These are phyloP conservation scores for Copsychus sechellarum DNA, from an alignment of 2,113 vertebrate species.

Conservation along the genomic window DNA sequence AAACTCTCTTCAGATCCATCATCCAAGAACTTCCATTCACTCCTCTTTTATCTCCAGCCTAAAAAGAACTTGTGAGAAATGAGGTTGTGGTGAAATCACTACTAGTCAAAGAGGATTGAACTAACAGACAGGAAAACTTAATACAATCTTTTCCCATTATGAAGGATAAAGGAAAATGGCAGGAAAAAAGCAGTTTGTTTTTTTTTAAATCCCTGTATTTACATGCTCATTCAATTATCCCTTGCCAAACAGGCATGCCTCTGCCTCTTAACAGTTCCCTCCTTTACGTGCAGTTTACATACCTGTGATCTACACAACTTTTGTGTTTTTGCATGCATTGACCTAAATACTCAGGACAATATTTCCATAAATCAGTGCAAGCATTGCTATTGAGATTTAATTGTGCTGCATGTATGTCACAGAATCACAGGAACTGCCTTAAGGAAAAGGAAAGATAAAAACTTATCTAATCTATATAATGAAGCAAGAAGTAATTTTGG, in stretches of 20 bases:
- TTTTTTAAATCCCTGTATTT: background rate
- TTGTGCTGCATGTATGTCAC: background rate
- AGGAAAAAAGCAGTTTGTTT: background rate
- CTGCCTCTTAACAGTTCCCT: background rate
- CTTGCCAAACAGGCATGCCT: background rate
- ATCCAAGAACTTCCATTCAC: background rate
- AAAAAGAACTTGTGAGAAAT: background rate
- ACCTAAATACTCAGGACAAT: background rate
- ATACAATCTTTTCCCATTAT: background rate
- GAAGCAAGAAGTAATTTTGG: slow-evolving; percentile 28
- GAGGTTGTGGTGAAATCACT: background rate
- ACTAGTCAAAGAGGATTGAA: background rate
- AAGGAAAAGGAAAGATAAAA: slow-evolving; percentile 43
- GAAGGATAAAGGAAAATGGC: background rate
- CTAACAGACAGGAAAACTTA: background rate
- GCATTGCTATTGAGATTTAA: slow-evolving; percentile 11
- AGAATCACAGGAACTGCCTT: slow-evolving; percentile 45
- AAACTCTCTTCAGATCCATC: background rate
- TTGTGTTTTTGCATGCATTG: background rate
- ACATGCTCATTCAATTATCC: background rate
- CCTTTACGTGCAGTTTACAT: background rate
- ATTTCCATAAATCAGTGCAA: background rate
- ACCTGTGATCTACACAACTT: background rate
- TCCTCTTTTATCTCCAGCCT: background rate
- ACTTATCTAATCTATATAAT: slow-evolving; percentile 44